These are phyloP conservation scores for Cancer borealis DNA, from an alignment of 2,888 invertebrate species.

Conservation along the genomic window DNA sequence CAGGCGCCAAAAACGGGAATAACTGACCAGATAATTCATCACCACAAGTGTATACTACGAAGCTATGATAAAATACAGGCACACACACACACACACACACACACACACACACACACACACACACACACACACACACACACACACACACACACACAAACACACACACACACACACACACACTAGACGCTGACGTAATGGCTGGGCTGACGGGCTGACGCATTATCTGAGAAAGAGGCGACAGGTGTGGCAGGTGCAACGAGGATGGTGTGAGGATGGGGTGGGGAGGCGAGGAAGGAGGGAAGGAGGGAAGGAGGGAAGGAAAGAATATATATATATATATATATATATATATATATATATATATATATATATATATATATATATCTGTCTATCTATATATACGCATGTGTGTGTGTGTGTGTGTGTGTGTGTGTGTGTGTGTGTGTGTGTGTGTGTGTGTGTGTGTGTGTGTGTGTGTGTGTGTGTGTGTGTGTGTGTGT, in stretches of 20 bases:
- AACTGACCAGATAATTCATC: background rate
- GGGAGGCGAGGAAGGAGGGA: background rate
- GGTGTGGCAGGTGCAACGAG: background rate
- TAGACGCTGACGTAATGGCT: slow-evolving; percentile 12
- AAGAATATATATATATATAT: too few species aligned
- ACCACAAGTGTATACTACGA: background rate
- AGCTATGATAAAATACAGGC: background rate
- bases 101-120: slow-evolving; percentile 3
- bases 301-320: background rate
- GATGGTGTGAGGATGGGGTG: background rate
- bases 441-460: slow-evolving; percentile 13
- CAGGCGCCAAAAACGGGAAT: background rate
- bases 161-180: slow-evolving; percentile 9
- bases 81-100: slow-evolving; percentile 23
- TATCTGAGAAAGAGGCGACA: background rate
- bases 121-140: background rate
- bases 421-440: background rate
- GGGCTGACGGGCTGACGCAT: background rate
- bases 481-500: background rate
- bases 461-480: background rate
- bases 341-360: too few species aligned
- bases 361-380: too few species aligned
- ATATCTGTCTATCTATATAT: too few species aligned
- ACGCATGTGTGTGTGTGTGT: background rate
- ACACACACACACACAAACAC: background rate